A percentile compares a stretch with the other conserved stretches of the same genome.
Conservation (phyloP, 2,888 invertebrate genomes). For the Phanerotoma sp. region DNA sequence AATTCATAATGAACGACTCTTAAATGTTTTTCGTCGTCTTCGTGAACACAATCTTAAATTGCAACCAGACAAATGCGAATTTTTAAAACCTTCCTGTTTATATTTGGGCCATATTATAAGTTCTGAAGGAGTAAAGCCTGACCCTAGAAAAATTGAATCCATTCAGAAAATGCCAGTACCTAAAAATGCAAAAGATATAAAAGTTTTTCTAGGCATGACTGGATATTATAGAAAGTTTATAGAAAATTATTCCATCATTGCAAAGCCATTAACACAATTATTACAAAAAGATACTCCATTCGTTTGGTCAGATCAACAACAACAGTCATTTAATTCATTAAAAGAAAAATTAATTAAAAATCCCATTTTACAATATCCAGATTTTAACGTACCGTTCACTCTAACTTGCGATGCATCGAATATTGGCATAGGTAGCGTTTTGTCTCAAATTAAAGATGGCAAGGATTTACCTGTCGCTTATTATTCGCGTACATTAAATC, state of each 20-base stretch:
- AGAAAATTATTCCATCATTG: conserved; percentile 7
- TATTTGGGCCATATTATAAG: conserved; percentile 33
- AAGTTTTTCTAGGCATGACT: neutral
- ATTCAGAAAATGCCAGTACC: conserved; percentile 32
- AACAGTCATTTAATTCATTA: conserved; percentile 7
- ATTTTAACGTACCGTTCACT: conserved; percentile 21
- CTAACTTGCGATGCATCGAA: neutral
- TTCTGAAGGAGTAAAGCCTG: conserved; percentile 31
- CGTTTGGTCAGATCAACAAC: neutral
- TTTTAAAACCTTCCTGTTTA: conserved; percentile 23
- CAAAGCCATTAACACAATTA: conserved; percentile 24
- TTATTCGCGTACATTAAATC: neutral
- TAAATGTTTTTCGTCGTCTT: conserved; percentile 19
- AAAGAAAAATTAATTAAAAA: conserved; percentile 3
- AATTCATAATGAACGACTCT: conserved; percentile 11
- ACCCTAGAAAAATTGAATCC: conserved; percentile 30
- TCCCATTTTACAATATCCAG: conserved; percentile 32
- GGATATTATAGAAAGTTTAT: neutral
- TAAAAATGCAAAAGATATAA: conserved; percentile 25
- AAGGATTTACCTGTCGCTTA: neutral
- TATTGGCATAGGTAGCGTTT: neutral
- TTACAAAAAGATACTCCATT: conserved; percentile 20
- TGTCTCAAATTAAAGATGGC: neutral
- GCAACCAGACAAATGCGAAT: conserved; percentile 30
- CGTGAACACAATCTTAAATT: conserved; percentile 23